Evolutionary conservation across 1,140 invertebrate genomes (phyloP).

Genomic region (Potamilus streckersoni): DNA sequence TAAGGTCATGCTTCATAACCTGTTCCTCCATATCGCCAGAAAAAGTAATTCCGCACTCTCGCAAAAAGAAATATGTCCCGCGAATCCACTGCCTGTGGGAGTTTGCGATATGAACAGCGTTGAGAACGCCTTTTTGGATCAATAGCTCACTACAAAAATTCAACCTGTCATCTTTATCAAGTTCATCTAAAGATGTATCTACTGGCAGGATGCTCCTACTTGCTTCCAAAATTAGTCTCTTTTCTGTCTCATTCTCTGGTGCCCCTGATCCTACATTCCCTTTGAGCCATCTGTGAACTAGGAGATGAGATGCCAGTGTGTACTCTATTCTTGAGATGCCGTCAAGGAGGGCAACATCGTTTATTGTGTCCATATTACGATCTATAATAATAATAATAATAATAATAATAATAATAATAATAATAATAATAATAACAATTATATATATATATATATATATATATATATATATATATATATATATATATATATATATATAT

Average conservation of each 20-base stretch:
- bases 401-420: no score
- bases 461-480: no score
- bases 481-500: no score
- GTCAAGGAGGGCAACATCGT: no score
- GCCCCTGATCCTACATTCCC: conserved; percentile 7
- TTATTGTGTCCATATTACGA: no score
- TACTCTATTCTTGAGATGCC: no score
- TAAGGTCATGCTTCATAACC: conserved; percentile 17
- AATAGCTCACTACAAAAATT: neutral
- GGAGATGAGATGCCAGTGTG: neutral
- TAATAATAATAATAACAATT: no score
- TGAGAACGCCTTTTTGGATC: neutral
- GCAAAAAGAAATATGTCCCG: conserved; percentile 7
- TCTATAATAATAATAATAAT: no score
- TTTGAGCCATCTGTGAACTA: conserved; percentile 15
- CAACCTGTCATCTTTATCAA: neutral
- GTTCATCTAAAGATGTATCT: no score
- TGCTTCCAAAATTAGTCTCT: neutral
- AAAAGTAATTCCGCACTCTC: conserved; percentile 10
- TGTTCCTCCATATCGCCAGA: conserved; percentile 15
- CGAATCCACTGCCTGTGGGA: conserved; percentile 24
- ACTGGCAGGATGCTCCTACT: neutral
- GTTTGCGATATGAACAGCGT: neutral
- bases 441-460: no score
- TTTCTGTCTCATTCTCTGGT: conserved; percentile 11